Evolutionary conservation across 1,140 invertebrate species (phyloP).

Genomic region (Aphis gossypii): DNA sequence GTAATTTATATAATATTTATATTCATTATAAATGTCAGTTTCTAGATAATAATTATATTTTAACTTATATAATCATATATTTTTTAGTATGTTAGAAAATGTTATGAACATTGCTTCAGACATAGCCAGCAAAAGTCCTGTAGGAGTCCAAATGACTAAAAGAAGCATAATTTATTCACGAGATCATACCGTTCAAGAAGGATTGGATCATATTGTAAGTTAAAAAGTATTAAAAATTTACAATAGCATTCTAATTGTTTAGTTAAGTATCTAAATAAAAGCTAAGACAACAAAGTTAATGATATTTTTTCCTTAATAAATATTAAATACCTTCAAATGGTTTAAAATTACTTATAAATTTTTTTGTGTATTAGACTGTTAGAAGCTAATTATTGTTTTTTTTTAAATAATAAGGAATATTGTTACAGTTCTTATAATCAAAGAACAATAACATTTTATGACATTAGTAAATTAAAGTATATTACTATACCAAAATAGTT

Average conservation of each 20-base stretch:
- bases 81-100: constrained; percentile 72
- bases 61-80: constrained; percentile 32
- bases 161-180: constrained; percentile 82
- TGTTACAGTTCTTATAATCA: neutral
- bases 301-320: neutral
- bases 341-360: neutral
- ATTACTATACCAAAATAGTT: neutral
- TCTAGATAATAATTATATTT: neutral
- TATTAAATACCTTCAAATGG: neutral
- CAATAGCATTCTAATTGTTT: neutral
- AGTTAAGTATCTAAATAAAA: neutral
- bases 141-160: constrained; percentile 92
- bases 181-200: constrained; percentile 85
- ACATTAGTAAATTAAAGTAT: neutral
- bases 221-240: neutral
- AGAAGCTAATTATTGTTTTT: neutral
- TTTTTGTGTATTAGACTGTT: neutral
- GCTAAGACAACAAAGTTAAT: neutral
- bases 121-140: constrained; percentile 91
- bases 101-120: constrained; percentile 77
- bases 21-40: neutral
- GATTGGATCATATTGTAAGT: constrained; percentile 87
- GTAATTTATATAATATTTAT: neutral
- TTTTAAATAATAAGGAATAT: neutral
- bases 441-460: too few species aligned